These are phyloP conservation scores for Sardinella longiceps DNA, from an alignment of 2,797 vertebrate genomes.

Conservation along the genomic window DNA sequence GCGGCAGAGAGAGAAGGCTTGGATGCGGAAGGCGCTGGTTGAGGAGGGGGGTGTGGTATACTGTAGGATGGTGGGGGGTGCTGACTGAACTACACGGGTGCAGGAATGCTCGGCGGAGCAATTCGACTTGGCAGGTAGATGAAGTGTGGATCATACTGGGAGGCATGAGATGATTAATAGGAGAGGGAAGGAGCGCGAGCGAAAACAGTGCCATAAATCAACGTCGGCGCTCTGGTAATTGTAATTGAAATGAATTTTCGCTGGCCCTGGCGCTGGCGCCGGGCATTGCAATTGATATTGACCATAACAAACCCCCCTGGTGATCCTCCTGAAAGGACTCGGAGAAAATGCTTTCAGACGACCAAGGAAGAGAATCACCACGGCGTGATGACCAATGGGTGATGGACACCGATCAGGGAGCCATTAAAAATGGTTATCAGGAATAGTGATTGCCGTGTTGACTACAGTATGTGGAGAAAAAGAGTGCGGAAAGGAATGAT, in stretches of 20 bases:
- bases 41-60: conserved; percentile 20
- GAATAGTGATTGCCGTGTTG: background rate
- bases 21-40: background rate
- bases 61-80: background rate
- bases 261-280: conserved; percentile 55
- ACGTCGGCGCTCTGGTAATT: conserved; percentile 72
- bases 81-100: conserved; percentile 37
- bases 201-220: conserved; percentile 80
- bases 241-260: conserved; percentile 81
- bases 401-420: background rate
- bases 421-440: background rate
- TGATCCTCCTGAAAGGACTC: conserved; percentile 65
- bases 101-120: conserved; percentile 64
- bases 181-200: conserved; percentile 60
- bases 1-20: background rate
- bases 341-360: conserved; percentile 41
- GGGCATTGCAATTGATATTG: conserved; percentile 72
- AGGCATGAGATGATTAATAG: conserved; percentile 72
- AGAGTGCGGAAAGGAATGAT: background rate
- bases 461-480: background rate
- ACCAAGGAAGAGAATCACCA: background rate
- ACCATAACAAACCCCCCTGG: conserved; percentile 62
- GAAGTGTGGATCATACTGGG: conserved; percentile 72
- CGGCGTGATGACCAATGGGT: background rate
- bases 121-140: conserved; percentile 75